Evolutionary conservation across 2,113 vertebrate genomes (phyloP).

Genomic region (Rana temporaria): DNA sequence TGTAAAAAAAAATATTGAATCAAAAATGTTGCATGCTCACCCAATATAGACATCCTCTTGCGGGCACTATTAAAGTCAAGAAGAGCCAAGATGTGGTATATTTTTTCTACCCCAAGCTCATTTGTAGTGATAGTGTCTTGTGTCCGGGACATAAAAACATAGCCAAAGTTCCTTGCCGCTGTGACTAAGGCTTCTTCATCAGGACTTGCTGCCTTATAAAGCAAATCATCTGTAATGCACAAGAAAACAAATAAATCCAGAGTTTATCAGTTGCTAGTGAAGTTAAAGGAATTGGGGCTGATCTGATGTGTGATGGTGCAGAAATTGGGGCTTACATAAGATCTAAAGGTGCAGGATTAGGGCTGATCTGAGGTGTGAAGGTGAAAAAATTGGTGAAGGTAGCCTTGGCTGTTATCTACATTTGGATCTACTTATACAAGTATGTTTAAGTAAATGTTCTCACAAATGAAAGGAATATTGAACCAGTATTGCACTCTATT

Average conservation of each 20-base stretch:
- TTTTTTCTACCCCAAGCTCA: slow-evolving; percentile 80
- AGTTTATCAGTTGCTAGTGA: background rate
- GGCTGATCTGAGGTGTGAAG: too few relatives aligned
- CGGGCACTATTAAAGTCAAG: slow-evolving; percentile 91
- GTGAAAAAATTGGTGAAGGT: too few relatives aligned
- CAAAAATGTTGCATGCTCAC: slow-evolving; percentile 68
- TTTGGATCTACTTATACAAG: too few relatives aligned
- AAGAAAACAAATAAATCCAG: background rate
- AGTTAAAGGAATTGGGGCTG: too few relatives aligned
- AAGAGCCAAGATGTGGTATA: slow-evolving; percentile 84
- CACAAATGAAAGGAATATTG: too few relatives aligned
- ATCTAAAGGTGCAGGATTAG: too few relatives aligned
- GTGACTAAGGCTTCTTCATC: slow-evolving; percentile 89
- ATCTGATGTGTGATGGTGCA: too few relatives aligned
- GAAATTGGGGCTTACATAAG: too few relatives aligned
- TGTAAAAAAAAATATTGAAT: too few relatives aligned
- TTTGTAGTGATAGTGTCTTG: slow-evolving; percentile 82
- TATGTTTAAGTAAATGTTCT: too few relatives aligned
- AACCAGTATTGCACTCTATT: too few relatives aligned
- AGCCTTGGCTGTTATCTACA: too few relatives aligned
- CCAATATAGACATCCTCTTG: slow-evolving; percentile 91
- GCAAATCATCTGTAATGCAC: slow-evolving; percentile 70
- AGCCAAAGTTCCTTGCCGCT: slow-evolving; percentile 86
- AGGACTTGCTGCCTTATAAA: slow-evolving; percentile 91
- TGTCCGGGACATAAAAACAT: slow-evolving; percentile 83